Evolutionary conservation across 2,113 vertebrate species (phyloP).

Genomic region (cattle (Bos taurus)): ARS-UCD2.0 NC_037346.1:53247501-53248000

Average conservation of each 20-base stretch:
- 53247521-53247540: not conserved
- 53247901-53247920: not conserved
- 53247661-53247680: not conserved
- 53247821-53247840: rapidly evolving
- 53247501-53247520: rapidly evolving
- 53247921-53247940: not conserved
- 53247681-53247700: not conserved
- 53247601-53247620: rapidly evolving
- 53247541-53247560: rapidly evolving
- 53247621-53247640: not conserved
- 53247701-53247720: not conserved
- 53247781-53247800: not conserved
- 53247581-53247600: not conserved
- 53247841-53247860: not conserved
- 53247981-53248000: not conserved
- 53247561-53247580: not conserved
- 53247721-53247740: not conserved
- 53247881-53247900: not conserved
- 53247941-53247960: not conserved
- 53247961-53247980: not conserved
- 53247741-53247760: not conserved
- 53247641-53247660: not conserved
- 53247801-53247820: not conserved
- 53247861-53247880: not conserved
- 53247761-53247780: not conserved